These are phyloP conservation scores for Morbakka virulenta DNA, from an alignment of 30 jellyfish, hydroid and myxozoan species.

Conservation along the genomic window DNA sequence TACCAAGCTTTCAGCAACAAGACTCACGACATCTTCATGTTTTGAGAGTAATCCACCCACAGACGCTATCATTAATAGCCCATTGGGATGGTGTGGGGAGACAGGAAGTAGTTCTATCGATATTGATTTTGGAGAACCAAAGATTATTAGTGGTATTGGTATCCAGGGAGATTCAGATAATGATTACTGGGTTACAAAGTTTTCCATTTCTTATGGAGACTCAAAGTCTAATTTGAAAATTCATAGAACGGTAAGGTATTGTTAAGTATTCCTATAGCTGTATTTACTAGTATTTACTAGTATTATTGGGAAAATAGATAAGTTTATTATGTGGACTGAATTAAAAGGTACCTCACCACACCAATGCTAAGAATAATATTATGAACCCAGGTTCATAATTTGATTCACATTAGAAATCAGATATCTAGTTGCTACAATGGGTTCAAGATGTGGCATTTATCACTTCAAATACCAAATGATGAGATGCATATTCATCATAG, in stretches of 20 bases:
- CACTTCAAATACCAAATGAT: too few relatives aligned
- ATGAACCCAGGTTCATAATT: too few relatives aligned
- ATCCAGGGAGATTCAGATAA: conserved; percentile 53
- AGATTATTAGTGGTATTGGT: conserved; percentile 32
- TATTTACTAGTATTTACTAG: too few relatives aligned
- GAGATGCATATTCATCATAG: too few relatives aligned
- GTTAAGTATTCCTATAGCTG: not conserved
- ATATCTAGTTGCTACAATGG: too few relatives aligned
- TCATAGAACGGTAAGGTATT: conserved; percentile 1
- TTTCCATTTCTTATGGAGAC: conserved; percentile 16
- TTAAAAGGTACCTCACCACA: too few relatives aligned
- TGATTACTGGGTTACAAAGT: conserved; percentile 29
- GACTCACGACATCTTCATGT: conserved; percentile 12
- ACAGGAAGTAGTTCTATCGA: conserved; percentile 12
- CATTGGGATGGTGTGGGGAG: conserved; percentile 35
- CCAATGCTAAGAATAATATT: too few relatives aligned
- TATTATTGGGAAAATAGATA: too few relatives aligned
- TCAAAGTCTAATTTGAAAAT: not conserved
- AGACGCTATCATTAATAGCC: conserved; percentile 1
- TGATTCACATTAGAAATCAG: too few relatives aligned
- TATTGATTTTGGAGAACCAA: conserved; percentile 10
- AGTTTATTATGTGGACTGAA: too few relatives aligned
- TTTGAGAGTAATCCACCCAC: not conserved
- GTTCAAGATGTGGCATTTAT: too few relatives aligned
- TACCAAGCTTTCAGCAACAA: not conserved